These are phyloP conservation scores for Heterochromis multidens DNA, from an alignment of 2,113 vertebrate genomes.

Conservation along the genomic window DNA sequence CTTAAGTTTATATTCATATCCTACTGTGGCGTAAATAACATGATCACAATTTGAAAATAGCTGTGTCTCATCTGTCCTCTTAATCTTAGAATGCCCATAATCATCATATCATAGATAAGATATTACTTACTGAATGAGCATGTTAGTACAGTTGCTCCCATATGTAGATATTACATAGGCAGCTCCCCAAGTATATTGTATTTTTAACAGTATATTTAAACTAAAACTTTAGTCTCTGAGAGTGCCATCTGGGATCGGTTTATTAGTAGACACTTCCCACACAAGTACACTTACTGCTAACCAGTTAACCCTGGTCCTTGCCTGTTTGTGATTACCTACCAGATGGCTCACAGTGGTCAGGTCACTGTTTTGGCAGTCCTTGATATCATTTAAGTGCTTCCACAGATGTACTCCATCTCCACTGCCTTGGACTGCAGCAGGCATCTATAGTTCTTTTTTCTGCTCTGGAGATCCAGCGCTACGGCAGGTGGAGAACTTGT, in stretches of 20 bases:
- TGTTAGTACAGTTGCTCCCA: background rate
- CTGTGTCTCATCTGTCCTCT: background rate
- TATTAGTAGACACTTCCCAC: background rate
- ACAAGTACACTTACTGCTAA: background rate
- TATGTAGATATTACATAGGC: background rate
- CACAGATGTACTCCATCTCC: too few relatives aligned
- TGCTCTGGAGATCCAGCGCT: too few relatives aligned
- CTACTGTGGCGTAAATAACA: background rate
- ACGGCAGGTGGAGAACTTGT: too few relatives aligned
- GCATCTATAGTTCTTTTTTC: too few relatives aligned
- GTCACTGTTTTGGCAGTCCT: background rate
- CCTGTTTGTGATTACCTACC: background rate
- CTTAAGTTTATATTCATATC: background rate
- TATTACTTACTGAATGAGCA: background rate
- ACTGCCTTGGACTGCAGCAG: too few relatives aligned
- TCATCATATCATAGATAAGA: background rate
- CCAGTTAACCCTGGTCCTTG: background rate
- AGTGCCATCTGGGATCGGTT: background rate
- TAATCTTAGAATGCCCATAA: background rate
- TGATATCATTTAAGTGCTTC: too few relatives aligned
- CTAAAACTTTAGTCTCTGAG: background rate
- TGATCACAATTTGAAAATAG: background rate
- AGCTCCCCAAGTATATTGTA: too few relatives aligned
- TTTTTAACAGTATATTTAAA: too few relatives aligned
- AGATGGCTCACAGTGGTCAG: background rate